Base-by-base conservation (phyloP, 2,113 vertebrate species). In the Suricata suricatta region DNA sequence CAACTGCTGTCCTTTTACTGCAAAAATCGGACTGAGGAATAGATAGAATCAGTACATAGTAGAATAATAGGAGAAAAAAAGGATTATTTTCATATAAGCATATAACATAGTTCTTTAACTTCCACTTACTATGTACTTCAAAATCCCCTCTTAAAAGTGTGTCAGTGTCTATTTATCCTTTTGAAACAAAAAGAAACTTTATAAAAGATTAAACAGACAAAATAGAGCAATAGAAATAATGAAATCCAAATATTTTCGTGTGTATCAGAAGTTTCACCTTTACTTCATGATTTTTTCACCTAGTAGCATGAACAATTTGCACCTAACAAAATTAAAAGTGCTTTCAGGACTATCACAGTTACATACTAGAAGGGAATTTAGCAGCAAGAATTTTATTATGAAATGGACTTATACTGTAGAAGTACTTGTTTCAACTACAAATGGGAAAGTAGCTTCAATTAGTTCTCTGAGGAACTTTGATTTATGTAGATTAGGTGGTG, bases 401-500 rank as follows among this genome's bases (percentile, higher is more conserved):
- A 97, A 96, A 93, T 80, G n/a, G 69, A 27, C n/a, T 80, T 95
- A 64, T 64, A 44, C 41, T 89, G 93, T 52, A 95, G 92, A 97
- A 97, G 95, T 84, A 95, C 69, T 96, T 96, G 69, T 95, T 97
- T 98, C 71, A 92, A 88, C 71, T 97, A 93, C 79, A 96, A 96
- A 96, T 96, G 71, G 66, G 87, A 97, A 98, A 98, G 97, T 85
- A 96, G 64, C 74, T 96, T 79, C 97, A 96, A 96, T 97, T 95
- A 97, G 80, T 96, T 97, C 96, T 97, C 96, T 63, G 80, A 96
- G 93, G 96, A 97, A 93, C 33, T 72, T 97, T 97, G 95, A 98
- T 93, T 98, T 97, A 95, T 97, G 97, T 92, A 97, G 93, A 98
- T 96, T 71, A 97, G 95, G n/a, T 85, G 33, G 44, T 64, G 88